Percentiles rank a stretch among this genome's conserved stretches.
Evolutionary conservation across 2,888 invertebrate genomes (phyloP).

Genomic region (Aricia artaxerxes): DNA sequence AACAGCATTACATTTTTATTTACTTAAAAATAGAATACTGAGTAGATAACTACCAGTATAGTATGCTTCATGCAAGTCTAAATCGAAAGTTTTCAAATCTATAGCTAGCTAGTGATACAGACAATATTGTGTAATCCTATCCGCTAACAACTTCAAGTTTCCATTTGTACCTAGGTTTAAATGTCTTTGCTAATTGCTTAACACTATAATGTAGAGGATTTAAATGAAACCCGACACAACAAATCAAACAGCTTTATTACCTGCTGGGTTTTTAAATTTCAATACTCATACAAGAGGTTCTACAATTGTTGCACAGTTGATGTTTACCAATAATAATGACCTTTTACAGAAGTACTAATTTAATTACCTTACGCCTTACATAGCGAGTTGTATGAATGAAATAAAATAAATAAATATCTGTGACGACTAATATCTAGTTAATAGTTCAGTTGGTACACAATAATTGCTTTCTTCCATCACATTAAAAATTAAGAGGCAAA

Average conservation of each 20-base stretch:
- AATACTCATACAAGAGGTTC: conserved; percentile 65
- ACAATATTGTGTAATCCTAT: too few species aligned
- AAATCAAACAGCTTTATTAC: conserved; percentile 79
- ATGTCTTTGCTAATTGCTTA: too few species aligned
- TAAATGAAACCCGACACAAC: conserved; percentile 62
- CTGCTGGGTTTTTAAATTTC: conserved; percentile 70
- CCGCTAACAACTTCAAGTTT: too few species aligned
- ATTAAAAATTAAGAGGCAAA: neutral
- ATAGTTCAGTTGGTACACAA: neutral
- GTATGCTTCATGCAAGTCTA: too few species aligned
- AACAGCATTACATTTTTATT: neutral
- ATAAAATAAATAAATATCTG: conserved; percentile 11
- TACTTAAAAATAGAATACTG: too few species aligned
- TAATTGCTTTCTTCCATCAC: conserved; percentile 17
- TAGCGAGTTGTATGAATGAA: conserved; percentile 16
- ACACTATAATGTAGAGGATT: neutral
- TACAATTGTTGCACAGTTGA: conserved; percentile 48
- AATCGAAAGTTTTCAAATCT: too few species aligned
- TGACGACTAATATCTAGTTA: conserved; percentile 12
- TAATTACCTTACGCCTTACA: neutral
- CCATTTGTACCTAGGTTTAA: too few species aligned
- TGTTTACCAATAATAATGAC: conserved; percentile 38
- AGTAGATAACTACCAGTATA: too few species aligned
- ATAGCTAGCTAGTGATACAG: too few species aligned
- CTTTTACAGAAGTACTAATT: conserved; percentile 24